A percentile compares a stretch with the other conserved stretches of the same genome.
Conservation (phyloP, 2,888 invertebrate species). For the Thymelicus lineola region DNA sequence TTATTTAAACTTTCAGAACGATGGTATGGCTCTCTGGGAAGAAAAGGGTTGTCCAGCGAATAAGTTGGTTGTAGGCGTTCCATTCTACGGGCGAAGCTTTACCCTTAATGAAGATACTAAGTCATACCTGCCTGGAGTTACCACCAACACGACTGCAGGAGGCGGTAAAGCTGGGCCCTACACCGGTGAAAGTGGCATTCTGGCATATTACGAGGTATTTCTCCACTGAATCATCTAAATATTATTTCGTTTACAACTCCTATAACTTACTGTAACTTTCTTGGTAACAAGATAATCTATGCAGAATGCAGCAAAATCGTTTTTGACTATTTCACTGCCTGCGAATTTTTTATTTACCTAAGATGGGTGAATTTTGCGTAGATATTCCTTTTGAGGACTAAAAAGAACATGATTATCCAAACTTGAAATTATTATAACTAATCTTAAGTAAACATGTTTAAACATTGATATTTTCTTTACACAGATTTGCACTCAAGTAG, state of each 20-base stretch:
- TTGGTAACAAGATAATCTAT: too few relatives aligned
- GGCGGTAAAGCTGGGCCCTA: not conserved
- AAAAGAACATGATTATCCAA: too few relatives aligned
- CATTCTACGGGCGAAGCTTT: constrained; percentile 95
- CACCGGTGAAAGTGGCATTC: not conserved
- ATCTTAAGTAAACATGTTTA: not conserved
- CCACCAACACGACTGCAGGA: not conserved
- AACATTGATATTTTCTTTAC: constrained; percentile 15
- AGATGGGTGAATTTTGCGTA: too few relatives aligned
- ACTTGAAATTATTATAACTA: too few relatives aligned
- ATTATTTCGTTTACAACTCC: too few relatives aligned
- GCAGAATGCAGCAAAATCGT: too few relatives aligned
- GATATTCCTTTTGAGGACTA: too few relatives aligned
- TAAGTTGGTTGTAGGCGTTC: constrained; percentile 94
- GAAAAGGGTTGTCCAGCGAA: constrained; percentile 94
- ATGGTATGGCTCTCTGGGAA: constrained; percentile 91
- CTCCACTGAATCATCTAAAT: not conserved
- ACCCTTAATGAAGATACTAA: constrained; percentile 85
- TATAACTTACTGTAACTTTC: too few relatives aligned
- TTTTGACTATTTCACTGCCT: too few relatives aligned
- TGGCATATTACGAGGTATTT: constrained; percentile 34
- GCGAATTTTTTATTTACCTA: too few relatives aligned
- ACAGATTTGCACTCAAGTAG: constrained; percentile 56
- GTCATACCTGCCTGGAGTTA: not conserved
- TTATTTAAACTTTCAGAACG: constrained; percentile 2